These are phyloP conservation scores for Podarcis cretensis DNA, from an alignment of 2,113 vertebrate genomes.

Conservation along the genomic window DNA sequence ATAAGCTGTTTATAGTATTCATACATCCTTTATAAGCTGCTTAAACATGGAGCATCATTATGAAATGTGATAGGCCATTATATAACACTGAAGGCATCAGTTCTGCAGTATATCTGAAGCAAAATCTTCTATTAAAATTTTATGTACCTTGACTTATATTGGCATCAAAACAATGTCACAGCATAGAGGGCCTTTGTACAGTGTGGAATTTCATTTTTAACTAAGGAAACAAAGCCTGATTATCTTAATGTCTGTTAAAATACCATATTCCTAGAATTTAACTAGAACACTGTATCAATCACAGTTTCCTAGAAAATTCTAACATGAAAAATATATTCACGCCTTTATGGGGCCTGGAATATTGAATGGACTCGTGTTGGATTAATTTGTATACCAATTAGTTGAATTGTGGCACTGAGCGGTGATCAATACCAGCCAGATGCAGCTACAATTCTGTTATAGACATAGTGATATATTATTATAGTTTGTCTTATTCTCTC, in stretches of 20 bases:
- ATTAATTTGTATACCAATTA: neutral
- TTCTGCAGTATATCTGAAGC: neutral
- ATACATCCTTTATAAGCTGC: conserved; percentile 6
- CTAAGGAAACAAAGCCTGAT: neutral
- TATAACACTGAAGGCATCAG: neutral
- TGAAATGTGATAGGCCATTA: neutral
- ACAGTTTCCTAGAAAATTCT: neutral
- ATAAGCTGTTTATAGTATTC: conserved; percentile 30
- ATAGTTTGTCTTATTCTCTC: neutral
- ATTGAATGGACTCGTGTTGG: neutral
- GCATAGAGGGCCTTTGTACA: neutral
- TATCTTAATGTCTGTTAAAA: neutral
- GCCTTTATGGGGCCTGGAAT: neutral
- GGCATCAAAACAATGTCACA: conserved; percentile 8
- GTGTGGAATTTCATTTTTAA: neutral
- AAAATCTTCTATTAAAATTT: neutral
- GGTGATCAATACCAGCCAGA: conserved; percentile 8
- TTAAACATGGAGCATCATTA: neutral
- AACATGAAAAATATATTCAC: neutral
- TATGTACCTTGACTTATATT: neutral
- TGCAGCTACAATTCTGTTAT: neutral
- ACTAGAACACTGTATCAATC: neutral
- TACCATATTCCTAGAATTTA: neutral
- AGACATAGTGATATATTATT: neutral
- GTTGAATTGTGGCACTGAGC: neutral